These are phyloP conservation scores for Bujurquina vittata DNA, from an alignment of 2,113 vertebrate species.

Conservation along the genomic window DNA sequence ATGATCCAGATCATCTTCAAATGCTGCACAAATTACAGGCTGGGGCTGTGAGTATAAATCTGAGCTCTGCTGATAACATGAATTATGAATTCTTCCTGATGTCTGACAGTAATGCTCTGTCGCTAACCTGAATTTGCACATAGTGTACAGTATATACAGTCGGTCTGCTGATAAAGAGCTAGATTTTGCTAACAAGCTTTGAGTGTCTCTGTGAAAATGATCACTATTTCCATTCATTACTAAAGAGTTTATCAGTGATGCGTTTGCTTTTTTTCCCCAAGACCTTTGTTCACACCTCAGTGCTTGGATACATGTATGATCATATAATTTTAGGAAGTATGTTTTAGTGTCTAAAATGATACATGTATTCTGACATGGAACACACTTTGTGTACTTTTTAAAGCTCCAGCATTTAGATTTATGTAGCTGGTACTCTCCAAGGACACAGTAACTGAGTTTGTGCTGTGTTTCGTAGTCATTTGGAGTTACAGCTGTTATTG, in stretches of 20 bases:
- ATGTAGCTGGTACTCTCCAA: background rate
- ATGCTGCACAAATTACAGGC: background rate
- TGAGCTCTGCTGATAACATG: background rate
- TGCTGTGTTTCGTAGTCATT: background rate
- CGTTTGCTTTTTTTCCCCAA: background rate
- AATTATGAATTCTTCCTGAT: background rate
- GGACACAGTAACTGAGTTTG: background rate
- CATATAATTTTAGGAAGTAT: background rate
- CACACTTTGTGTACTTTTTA: background rate
- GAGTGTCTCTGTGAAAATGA: background rate
- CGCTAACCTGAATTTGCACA: background rate
- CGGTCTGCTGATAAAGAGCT: background rate
- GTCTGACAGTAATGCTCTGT: background rate
- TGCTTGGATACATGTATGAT: background rate
- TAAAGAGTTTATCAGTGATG: background rate
- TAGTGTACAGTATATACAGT: background rate
- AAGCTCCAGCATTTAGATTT: background rate
- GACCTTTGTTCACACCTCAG: background rate
- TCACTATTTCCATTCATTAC: background rate
- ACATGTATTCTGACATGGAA: background rate
- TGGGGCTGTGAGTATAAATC: background rate
- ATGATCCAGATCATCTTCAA: background rate
- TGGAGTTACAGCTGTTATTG: slow-evolving; percentile 61
- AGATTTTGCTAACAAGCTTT: background rate
- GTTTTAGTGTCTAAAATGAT: background rate